A percentile compares a stretch with the other conserved stretches of the same genome.
Evolutionary conservation across 2,797 vertebrate species (phyloP).

Genomic region (Macrochelys suwanniensis): DNA sequence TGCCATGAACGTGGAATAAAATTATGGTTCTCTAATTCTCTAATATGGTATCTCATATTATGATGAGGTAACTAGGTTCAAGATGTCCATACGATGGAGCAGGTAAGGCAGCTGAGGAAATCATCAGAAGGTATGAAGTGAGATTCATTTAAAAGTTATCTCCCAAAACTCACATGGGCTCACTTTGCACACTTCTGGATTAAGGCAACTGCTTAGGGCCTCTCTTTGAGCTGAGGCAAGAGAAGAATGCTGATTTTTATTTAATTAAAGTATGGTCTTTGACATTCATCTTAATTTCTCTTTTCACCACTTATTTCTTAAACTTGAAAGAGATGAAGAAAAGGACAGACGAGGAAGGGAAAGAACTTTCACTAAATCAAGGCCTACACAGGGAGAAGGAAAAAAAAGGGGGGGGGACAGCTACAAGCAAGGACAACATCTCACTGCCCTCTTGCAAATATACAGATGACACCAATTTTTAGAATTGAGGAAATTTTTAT

Average conservation of each 20-base stretch:
- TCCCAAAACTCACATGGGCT: not conserved
- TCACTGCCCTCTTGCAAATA: constrained; percentile 64
- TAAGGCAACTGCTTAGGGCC: not conserved
- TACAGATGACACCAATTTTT: constrained; percentile 19
- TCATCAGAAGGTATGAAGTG: not conserved
- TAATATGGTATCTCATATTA: too few relatives aligned
- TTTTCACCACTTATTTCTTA: not conserved
- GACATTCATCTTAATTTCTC: not conserved
- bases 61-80: not conserved
- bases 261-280: not conserved
- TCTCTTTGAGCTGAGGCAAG: not conserved
- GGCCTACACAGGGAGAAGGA: constrained; percentile 9
- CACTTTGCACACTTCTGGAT: not conserved
- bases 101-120: not conserved
- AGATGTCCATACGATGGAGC: too few relatives aligned
- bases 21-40: not conserved
- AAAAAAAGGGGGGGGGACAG: constrained; percentile 5
- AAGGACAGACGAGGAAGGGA: not conserved
- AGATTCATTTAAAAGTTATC: not conserved
- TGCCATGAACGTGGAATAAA: not conserved
- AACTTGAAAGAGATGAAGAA: not conserved
- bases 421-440: constrained; percentile 51
- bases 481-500: not conserved
- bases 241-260: not conserved
- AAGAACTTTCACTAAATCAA: constrained; percentile 39